Percentiles rank a stretch among this genome's conserved stretches.
phyloP scores from a whole-genome alignment of 1,140 invertebrate species.

The Medauroidea extradentata region DNA sequence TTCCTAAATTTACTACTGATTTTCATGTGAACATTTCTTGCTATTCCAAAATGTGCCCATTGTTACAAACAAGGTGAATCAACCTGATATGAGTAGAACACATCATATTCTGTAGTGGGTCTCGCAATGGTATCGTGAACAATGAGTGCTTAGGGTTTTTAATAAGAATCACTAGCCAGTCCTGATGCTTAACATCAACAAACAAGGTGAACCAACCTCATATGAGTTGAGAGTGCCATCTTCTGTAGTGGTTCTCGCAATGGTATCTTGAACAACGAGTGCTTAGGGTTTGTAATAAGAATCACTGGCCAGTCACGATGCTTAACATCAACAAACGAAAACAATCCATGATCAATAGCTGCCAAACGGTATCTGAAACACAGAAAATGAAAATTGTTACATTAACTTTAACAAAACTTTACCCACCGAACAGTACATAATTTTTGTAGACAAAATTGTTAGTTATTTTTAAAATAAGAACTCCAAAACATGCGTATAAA shows the following conservation, averaged over 20 bases:
- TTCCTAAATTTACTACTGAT: no score
- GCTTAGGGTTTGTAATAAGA: constrained; percentile 86
- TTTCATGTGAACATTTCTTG: no score
- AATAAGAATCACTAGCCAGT: constrained; percentile 78
- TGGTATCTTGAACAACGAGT: constrained; percentile 67
- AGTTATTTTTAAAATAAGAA: no score
- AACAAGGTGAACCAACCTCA: constrained; percentile 58
- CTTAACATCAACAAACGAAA: constrained; percentile 81
- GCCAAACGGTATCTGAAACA: constrained; percentile 66
- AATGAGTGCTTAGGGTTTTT: constrained; percentile 86
- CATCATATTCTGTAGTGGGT: constrained; percentile 62
- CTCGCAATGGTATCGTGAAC: constrained; percentile 65
- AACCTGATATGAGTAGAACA: constrained; percentile 77
- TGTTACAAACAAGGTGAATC: no score
- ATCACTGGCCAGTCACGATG: constrained; percentile 77
- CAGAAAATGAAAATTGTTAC: neutral
- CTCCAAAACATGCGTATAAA: no score
- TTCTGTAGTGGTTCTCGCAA: constrained; percentile 65
- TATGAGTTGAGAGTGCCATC: constrained; percentile 69
- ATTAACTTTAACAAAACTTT: no score
- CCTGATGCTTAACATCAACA: constrained; percentile 67
- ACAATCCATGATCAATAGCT: constrained; percentile 82
- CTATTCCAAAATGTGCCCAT: no score
- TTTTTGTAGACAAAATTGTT: no score
- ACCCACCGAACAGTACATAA: no score